Evolutionary conservation across 2,888 invertebrate genomes (phyloP), one percentile per base, ranked within the genome.

Genomic region (Caradrina clavipalpis): DNA sequence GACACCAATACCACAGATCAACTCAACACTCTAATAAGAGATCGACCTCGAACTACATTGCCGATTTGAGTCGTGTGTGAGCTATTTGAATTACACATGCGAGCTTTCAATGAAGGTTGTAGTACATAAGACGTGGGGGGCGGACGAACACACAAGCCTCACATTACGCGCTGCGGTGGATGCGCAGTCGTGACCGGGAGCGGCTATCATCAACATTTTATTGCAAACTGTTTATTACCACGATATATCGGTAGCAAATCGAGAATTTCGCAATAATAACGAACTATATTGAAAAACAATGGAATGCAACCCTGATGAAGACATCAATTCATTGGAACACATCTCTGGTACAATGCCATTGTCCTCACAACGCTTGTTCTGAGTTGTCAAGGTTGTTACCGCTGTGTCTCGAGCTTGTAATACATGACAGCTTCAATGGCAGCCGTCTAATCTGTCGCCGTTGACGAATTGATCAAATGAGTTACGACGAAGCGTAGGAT

Each of bases 21-120:
- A 86, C 85, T 87, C 85, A 74, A 84, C 77, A 83, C 75, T 82
- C 84, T 89, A 87, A 84, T 85, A 73, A 75, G 73, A 88, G 73
- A 84, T 79, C 88, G 91, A 87, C 92, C 92, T 92, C 91, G 92
- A 83, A 86, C 90, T 87, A 92, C 89, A 89, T 91, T 84, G 85
- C 82, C 76, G 86, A 71, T 86, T 87, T 75, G 77, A 86, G 78
- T 90, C 92, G 90, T 92, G 92, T 92, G 80, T 88, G 81, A 89
- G 89, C 91, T 90, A 90, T 91, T 91, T 87, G 87, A 87, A 86
- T 87, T 84, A 85, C 84, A 86, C 80, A 82, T 76, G 72, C 73
- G 54, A 73, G 80, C 74, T 76, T 75, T 81, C 76, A 70, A 83
- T 83, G 86, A 88, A 90, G 90, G 90, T 83, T 87, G 78, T 59